These are phyloP conservation scores for Lapara coniferarum DNA, from an alignment of 2,888 invertebrate genomes.

Conservation along the genomic window DNA sequence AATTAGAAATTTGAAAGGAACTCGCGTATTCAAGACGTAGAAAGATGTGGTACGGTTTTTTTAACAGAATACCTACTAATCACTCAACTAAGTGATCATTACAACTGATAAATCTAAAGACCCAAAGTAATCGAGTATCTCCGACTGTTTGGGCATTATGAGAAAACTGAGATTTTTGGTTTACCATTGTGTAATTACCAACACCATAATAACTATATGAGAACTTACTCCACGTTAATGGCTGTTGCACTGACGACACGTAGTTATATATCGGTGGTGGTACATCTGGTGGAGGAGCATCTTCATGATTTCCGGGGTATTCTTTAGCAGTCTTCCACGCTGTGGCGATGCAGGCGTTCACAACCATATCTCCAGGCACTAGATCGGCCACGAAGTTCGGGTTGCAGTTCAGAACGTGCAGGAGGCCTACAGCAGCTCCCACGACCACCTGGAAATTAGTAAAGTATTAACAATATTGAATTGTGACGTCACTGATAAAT, in stretches of 20 bases:
- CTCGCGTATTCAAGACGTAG: too few species aligned
- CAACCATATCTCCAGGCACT: slow-evolving; percentile 91
- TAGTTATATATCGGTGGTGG: slow-evolving; percentile 89
- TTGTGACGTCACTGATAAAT: not conserved
- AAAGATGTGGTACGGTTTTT: too few species aligned
- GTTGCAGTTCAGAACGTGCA: slow-evolving; percentile 88
- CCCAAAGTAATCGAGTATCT: too few species aligned
- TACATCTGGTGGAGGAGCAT: slow-evolving; percentile 62
- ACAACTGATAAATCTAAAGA: too few species aligned
- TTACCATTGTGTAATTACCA: too few species aligned
- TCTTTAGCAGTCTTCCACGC: slow-evolving; percentile 85
- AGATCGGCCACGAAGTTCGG: slow-evolving; percentile 86
- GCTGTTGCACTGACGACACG: slow-evolving; percentile 90
- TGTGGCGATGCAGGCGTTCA: slow-evolving; percentile 87
- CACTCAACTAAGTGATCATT: too few species aligned
- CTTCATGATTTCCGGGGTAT: slow-evolving; percentile 64
- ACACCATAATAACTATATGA: not conserved
- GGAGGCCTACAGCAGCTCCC: slow-evolving; percentile 87
- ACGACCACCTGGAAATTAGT: slow-evolving; percentile 72
- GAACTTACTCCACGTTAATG: slow-evolving; percentile 88
- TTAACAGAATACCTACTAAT: too few species aligned
- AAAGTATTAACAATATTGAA: not conserved
- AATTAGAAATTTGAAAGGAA: not conserved
- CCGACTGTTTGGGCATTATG: too few species aligned
- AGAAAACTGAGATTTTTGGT: too few species aligned